Conservation (phyloP, 2,797 vertebrate species). For the Anas bahamensis region DNA sequence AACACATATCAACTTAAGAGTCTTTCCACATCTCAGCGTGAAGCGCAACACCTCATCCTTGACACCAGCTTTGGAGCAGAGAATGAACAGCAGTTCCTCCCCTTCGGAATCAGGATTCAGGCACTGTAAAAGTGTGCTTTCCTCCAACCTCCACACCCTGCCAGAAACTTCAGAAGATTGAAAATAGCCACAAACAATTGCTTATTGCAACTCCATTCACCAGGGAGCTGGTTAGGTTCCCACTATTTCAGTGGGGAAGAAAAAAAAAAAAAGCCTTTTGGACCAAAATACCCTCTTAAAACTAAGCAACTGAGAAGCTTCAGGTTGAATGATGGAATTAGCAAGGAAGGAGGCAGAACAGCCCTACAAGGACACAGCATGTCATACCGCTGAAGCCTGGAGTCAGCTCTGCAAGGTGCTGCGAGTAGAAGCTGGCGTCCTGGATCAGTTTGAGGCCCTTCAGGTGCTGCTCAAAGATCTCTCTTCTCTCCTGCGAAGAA, state of each 20-base stretch:
- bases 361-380: not conserved
- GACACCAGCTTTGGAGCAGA: not conserved
- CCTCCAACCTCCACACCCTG: not conserved
- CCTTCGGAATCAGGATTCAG: not conserved
- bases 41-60: not conserved
- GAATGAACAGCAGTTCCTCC: not conserved
- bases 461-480: slow-evolving; percentile 97
- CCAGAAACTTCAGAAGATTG: not conserved
- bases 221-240: not conserved
- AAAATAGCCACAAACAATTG: not conserved
- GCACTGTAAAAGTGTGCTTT: not conserved
- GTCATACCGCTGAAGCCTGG: slow-evolving; percentile 94
- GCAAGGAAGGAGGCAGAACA: not conserved
- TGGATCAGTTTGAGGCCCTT: slow-evolving; percentile 93
- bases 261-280: not conserved
- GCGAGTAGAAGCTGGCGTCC: slow-evolving; percentile 90
- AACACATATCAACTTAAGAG: not conserved
- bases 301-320: not conserved
- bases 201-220: not conserved
- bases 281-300: not conserved
- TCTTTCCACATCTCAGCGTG: not conserved
- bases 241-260: not conserved
- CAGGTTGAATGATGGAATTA: not conserved
- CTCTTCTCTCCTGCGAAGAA: slow-evolving; percentile 89
- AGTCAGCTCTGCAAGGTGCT: slow-evolving; percentile 93